Conservation (phyloP, 2,888 invertebrate species). For the Acholoe squamosa region DNA sequence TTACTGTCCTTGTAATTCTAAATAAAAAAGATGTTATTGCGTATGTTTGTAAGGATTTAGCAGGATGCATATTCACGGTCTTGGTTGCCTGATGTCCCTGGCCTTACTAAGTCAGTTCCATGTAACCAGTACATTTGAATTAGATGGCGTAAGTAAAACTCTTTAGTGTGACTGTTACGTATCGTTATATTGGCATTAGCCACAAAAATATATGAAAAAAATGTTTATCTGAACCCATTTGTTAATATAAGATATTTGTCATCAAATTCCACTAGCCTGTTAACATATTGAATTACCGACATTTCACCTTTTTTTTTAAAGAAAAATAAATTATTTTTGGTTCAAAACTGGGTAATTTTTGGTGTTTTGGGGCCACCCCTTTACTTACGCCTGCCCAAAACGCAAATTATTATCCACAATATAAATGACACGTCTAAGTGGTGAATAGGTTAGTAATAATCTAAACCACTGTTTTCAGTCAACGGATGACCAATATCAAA, state of each 20-base stretch:
- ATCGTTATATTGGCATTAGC: too few species aligned
- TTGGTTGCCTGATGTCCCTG: not conserved
- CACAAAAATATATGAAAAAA: too few species aligned
- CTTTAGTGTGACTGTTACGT: not conserved
- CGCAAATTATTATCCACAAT: not conserved
- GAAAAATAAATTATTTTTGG: not conserved
- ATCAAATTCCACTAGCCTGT: not conserved
- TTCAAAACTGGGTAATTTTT: too few species aligned
- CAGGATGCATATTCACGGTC: not conserved
- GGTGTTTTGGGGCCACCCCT: not conserved
- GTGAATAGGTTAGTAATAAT: not conserved
- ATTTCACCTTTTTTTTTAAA: not conserved
- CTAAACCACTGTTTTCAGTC: not conserved
- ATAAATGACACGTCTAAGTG: not conserved
- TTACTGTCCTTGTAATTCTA: not conserved
- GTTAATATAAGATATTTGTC: too few species aligned
- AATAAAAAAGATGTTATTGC: not conserved
- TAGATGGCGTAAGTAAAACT: not conserved
- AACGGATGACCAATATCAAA: not conserved
- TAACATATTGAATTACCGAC: not conserved
- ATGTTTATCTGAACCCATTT: too few species aligned
- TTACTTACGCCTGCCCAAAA: not conserved
- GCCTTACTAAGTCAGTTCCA: not conserved
- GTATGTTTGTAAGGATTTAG: not conserved
- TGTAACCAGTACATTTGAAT: not conserved